Evolutionary conservation across 2,113 vertebrate species (phyloP).

Genomic region (Campylorhamphus procurvoides): DNA sequence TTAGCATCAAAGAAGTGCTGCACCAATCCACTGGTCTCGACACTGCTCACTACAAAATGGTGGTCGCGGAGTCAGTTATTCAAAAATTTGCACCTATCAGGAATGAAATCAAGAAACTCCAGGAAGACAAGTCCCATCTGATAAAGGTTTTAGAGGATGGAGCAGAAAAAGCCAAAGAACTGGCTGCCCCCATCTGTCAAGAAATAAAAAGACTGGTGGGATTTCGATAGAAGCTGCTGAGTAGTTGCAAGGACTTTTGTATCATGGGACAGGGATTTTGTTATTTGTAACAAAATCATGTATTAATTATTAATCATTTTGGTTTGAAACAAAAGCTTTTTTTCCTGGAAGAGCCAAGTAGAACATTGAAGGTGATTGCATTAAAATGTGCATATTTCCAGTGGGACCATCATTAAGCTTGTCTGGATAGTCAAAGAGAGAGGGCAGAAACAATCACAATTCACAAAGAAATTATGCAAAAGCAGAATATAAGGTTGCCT

Average conservation of each 20-base stretch:
- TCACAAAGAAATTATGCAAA: background rate
- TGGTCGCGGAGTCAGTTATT: constrained; percentile 88
- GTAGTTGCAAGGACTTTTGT: background rate
- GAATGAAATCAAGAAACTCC: constrained; percentile 83
- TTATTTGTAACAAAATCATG: background rate
- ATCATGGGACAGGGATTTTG: background rate
- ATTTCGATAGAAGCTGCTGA: constrained; percentile 75
- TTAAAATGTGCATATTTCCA: background rate
- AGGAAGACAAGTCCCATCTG: constrained; percentile 79
- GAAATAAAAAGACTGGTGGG: constrained; percentile 86
- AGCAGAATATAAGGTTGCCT: background rate
- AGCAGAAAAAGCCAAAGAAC: constrained; percentile 78
- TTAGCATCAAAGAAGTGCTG: constrained; percentile 81
- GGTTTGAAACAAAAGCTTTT: background rate
- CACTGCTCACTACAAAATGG: constrained; percentile 88
- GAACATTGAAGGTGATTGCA: background rate
- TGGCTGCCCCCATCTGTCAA: constrained; percentile 83
- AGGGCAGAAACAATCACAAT: background rate
- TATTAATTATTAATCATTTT: background rate
- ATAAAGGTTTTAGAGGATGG: constrained; percentile 81
- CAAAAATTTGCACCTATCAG: constrained; percentile 87
- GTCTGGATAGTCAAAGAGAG: background rate
- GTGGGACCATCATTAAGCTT: background rate
- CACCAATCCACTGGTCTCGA: constrained; percentile 77
- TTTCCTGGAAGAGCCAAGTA: background rate